Conservation (phyloP, 1,140 invertebrate genomes). For the Ylistrum balloti region DNA sequence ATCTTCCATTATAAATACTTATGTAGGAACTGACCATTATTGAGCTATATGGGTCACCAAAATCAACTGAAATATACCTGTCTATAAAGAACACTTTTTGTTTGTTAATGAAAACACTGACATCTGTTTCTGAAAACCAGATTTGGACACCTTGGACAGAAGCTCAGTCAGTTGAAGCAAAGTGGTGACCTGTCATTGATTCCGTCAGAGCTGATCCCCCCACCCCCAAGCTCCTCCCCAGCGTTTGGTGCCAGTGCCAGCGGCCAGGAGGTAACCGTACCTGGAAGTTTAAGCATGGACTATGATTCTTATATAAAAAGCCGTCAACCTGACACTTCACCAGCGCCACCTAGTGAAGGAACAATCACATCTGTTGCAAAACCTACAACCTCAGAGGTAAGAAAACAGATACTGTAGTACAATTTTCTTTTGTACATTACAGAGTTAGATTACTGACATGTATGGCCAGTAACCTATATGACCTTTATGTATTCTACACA, state of each 20-base stretch:
- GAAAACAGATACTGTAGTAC: neutral
- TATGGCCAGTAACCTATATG: no score
- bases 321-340: slow-evolving; percentile 66
- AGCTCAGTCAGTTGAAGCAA: slow-evolving; percentile 14
- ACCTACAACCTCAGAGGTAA: slow-evolving; percentile 18
- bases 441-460: no score
- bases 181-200: slow-evolving; percentile 50
- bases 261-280: slow-evolving; percentile 42
- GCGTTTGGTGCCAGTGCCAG: slow-evolving; percentile 45
- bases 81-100: no score
- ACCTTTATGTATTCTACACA: no score
- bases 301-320: slow-evolving; percentile 68
- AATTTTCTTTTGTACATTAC: no score
- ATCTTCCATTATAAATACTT: no score
- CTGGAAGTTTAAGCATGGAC: slow-evolving; percentile 54
- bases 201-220: slow-evolving; percentile 64
- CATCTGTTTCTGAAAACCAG: neutral
- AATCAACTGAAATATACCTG: no score
- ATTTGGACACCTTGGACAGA: slow-evolving; percentile 47
- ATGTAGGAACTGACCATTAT: no score
- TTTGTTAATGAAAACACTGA: no score
- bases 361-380: neutral
- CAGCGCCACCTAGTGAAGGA: slow-evolving; percentile 59
- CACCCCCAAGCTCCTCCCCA: slow-evolving; percentile 64
- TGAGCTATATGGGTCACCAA: no score